Percentiles rank a stretch among this genome's conserved stretches.
phyloP scores from a whole-genome alignment of 2,797 vertebrate genomes.

The Acomys russatus region DNA sequence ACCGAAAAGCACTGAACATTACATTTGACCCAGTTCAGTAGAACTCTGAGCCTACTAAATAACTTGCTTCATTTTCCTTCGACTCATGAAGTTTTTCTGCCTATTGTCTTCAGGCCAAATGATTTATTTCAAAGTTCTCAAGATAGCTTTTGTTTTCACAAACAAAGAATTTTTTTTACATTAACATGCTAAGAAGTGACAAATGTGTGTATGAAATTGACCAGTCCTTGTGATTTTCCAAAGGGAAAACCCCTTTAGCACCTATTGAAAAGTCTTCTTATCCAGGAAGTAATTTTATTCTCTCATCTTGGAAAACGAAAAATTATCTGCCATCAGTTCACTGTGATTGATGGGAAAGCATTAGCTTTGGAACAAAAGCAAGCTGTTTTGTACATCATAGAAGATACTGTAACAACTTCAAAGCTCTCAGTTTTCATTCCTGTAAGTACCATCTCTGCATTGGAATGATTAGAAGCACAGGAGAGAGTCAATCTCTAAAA shows the following conservation, averaged over 20 bases:
- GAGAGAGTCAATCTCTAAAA: slow-evolving; percentile 16
- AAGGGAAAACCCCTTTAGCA: slow-evolving; percentile 48
- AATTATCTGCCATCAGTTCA: slow-evolving; percentile 1
- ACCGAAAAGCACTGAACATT: slow-evolving; percentile 16
- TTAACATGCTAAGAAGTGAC: slow-evolving; percentile 65
- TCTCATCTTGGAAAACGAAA: slow-evolving; percentile 19
- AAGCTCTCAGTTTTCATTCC: slow-evolving; percentile 53
- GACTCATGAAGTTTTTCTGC: slow-evolving; percentile 55
- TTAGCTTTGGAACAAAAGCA: slow-evolving; percentile 57
- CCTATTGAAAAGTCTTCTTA: slow-evolving; percentile 30
- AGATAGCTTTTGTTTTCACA: slow-evolving; percentile 60
- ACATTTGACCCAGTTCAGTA: slow-evolving; percentile 28
- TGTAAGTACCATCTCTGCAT: neutral
- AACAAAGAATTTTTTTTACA: slow-evolving; percentile 63
- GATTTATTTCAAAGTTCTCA: slow-evolving; percentile 61
- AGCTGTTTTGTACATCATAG: slow-evolving; percentile 58
- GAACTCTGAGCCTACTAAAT: neutral
- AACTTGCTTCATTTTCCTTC: slow-evolving; percentile 34
- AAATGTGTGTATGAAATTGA: slow-evolving; percentile 55
- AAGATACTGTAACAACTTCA: slow-evolving; percentile 45
- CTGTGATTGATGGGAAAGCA: neutral
- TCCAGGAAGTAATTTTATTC: slow-evolving; percentile 48
- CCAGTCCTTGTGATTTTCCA: slow-evolving; percentile 58
- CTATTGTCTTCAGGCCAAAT: slow-evolving; percentile 2
- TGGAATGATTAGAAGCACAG: slow-evolving; percentile 58